Evolutionary conservation across 2,888 invertebrate species (phyloP), one percentile per base, ranked within the genome.

Genomic region (Heliconius hortense): DNA sequence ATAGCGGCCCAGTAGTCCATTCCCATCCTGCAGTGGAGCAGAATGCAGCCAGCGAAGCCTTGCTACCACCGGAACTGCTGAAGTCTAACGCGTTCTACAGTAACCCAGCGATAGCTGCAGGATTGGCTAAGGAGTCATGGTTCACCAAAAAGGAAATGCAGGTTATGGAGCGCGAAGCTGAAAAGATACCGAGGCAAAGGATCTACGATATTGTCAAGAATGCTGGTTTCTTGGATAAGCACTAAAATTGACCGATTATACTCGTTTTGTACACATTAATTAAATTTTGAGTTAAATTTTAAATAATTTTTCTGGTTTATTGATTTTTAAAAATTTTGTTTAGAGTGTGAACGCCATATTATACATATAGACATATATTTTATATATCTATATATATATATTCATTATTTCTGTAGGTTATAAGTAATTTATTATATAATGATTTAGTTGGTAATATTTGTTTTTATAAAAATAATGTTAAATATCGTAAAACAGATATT

Each of bases 121-220:
- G 95, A 0, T 91, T 97, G 15, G 97, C 97, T 1, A 96, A 96
- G 82, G 97, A 96, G 82, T 97, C 97, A 0, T 97, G 97, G 96
- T 95, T 97, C 80, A 95, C 95, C 0, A 95, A 96, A 80, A 96
- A 97, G 84, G 97, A 97, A 87, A 96, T 96, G 94, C 96, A 96
- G 78, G 97, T 97, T 0, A 94, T 96, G 64, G 95, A 97, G 84
- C 94, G 97, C 18, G 97, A 97, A 84, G 96, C 97, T 0, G 97
- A 97, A 82, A 96, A 96, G 87, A 97, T 97, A 78, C 96, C 97
- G 0, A 94, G 97, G 3, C 95, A 96, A 79, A 96, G 96, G 84
- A 96, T 97, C 76, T 97, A 95, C 82, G 95, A 96, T 83, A 95
- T 97, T 77, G 95, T 97, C 71, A 96, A 96, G 85, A 95, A 95